phyloP scores from a whole-genome alignment of 2,797 vertebrate genomes.

The Malurus leucopterus region DNA sequence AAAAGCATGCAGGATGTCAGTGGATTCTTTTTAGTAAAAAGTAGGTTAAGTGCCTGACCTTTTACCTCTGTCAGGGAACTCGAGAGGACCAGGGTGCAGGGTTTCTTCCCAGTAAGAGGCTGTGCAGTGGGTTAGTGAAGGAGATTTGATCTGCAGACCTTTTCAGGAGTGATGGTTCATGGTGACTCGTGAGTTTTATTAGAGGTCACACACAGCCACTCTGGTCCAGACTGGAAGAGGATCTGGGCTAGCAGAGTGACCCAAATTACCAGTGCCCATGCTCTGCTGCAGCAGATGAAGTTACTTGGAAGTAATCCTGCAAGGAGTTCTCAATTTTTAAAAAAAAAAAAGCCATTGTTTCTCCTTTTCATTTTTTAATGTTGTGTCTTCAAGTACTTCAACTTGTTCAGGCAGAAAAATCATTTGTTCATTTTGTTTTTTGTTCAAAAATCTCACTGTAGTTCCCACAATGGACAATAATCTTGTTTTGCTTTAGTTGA shows the following conservation, averaged over 20 bases:
- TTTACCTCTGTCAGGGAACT: too few relatives aligned
- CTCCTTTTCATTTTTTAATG: not conserved
- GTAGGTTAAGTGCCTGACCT: not conserved
- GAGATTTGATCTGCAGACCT: not conserved
- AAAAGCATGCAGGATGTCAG: rapidly evolving
- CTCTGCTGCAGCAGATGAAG: not conserved
- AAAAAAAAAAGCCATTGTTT: rapidly evolving
- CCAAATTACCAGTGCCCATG: not conserved
- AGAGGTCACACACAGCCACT: not conserved
- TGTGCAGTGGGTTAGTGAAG: not conserved
- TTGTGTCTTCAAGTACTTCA: not conserved
- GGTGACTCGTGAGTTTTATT: not conserved
- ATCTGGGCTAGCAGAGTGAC: not conserved
- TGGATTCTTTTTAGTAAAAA: not conserved
- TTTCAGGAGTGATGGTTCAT: rapidly evolving
- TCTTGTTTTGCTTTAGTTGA: constrained; percentile 77
- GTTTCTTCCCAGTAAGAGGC: not conserved
- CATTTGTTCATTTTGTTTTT: rapidly evolving
- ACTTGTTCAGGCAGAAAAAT: not conserved
- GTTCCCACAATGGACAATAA: not conserved
- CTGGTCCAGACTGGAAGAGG: not conserved
- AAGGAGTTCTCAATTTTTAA: not conserved
- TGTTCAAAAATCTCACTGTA: not conserved
- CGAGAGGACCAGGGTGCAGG: not conserved
- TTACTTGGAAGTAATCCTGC: not conserved